These are phyloP conservation scores for Chondrosia reniformis DNA, from an alignment of 37 sponge, comb jelly and placozoan species.

Conservation along the genomic window DNA sequence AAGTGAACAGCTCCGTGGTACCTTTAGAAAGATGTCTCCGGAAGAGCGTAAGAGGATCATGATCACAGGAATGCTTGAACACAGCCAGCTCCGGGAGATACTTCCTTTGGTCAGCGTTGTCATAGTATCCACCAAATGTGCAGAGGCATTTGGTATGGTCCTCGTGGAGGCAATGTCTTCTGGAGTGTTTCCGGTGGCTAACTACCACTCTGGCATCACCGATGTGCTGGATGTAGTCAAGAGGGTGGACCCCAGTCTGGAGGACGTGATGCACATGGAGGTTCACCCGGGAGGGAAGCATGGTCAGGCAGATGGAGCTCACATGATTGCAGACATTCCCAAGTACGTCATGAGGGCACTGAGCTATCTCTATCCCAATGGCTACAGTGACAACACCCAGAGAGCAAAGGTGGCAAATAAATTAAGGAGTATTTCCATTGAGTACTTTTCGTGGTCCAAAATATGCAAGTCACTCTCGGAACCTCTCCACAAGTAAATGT, in stretches of 20 bases:
- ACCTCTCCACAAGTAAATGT: no score
- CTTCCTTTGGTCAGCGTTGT: constrained; percentile 24
- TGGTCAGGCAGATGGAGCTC: not conserved
- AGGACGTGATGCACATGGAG: constrained; percentile 11
- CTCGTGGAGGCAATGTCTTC: constrained; percentile 24
- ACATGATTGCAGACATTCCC: constrained; percentile 14
- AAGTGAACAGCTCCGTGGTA: not conserved
- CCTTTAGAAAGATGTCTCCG: not conserved
- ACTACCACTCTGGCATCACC: constrained; percentile 4
- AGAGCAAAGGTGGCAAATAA: not conserved
- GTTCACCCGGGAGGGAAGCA: not conserved
- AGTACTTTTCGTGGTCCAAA: constrained; percentile 24
- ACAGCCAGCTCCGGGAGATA: constrained; percentile 9
- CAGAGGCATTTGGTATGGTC: constrained; percentile 39
- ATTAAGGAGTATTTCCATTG: not conserved
- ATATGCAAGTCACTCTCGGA: no score
- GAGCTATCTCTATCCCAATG: constrained; percentile 30
- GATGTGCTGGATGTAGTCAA: constrained; percentile 20
- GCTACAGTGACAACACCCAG: not conserved
- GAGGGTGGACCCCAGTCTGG: not conserved
- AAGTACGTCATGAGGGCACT: not conserved
- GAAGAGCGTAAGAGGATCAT: not conserved
- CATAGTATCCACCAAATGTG: constrained; percentile 15
- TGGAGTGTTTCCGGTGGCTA: constrained; percentile 22
- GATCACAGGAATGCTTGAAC: constrained; percentile 13